Base-by-base conservation (phyloP, 1,140 invertebrate genomes). In the Zophobas morio region DNA sequence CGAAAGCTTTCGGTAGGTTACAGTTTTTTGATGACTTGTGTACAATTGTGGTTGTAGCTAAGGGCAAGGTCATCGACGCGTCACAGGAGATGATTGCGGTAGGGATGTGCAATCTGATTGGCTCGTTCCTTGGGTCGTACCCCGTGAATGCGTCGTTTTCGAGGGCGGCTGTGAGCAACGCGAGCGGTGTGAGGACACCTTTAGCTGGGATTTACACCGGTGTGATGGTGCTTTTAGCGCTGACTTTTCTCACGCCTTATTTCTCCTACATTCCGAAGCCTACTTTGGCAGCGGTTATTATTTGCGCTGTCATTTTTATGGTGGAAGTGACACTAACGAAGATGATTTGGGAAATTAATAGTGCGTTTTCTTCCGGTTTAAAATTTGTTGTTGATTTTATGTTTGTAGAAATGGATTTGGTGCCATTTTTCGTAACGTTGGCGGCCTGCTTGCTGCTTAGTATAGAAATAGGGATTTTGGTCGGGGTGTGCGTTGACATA, bases 401-500 rank as follows among this genome's bases (percentile, higher is more conserved):
- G 83, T 8, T 82, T 89, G 53, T 84, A 96, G 95, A 92, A 86
- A 85, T 93, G 6, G 95, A 97, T 86, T 84, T 96, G 46, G 86
- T 96, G 56, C 93, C 94, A 8, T 90, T 93, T 49, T 75, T 92
- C 33, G 88, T 90, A 0, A 95, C 95, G 1, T 94, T 96, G 70
- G 34, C 95, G 0, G 88, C 90, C 51, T 95, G 94, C 80, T 84
- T 97, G 0, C 88, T 92, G 20, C 86, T 94, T 77, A 94, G 94
- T 2, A 89, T 97, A 1, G 94, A 97, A 88, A 90, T 93, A 80
- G 96, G 96, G 8, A 94, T 98, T 82, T 85, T 96, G 8, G 90
- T 94, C 82, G 96, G 96, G 6, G 91, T 96, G n/a, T 87, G 87
- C 0, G 87, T 96, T 4, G 95, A 96, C 83, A 85, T 96, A 0